Evolutionary conservation across 2,797 vertebrate species (phyloP), one percentile per base, ranked within the genome.

Genomic region (Argentina silus): DNA sequence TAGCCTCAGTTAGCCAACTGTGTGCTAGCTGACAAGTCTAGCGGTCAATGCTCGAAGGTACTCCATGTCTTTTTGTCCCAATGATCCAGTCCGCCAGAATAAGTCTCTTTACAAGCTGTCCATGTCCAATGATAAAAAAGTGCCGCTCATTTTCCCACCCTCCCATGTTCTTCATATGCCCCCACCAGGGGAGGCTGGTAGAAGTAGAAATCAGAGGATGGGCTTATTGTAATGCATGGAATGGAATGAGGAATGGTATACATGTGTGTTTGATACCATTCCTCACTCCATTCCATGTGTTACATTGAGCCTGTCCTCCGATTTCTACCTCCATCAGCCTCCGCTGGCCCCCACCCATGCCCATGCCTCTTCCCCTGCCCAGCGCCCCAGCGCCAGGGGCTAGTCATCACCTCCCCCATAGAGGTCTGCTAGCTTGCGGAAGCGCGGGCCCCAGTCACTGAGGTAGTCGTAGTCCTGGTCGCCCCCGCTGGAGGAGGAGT

Each of bases 391-490:
- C 15, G 12, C 3, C 4, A 0, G 50, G 36, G 45, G 19, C 81
- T 93, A 97, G 92, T 98, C 96, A 19, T 97, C 96, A 47, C 96
- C 95, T 79, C 97, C 97, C 6, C 97, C 97, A 0, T 98, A 99
- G 93, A 99, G 96, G 88, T 98, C 98, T 5, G 98, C 97, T 43
- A 99, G 94, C 89, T 98, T 98, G 93, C 96, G 96, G 93, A 99
- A 99, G 66, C 96, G 96, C 0, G 98, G 98, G 47, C 97, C 98
- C 98, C 98, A 99, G 88, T 98, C 96, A 47, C 97, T 96, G 86
- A 99, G 96, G 94, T 99, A 99, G 92, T 99, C 96, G 86, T 98
- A 99, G 92, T 98, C 97, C 93, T 99, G 97, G 89, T 98, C 97
- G 0, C 95, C 96, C 43, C 95, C 96, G 80, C 96, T 97, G 87